Evolutionary conservation across 2,113 vertebrate genomes (phyloP).

Genomic region (Aldabrachelys gigantea): DNA sequence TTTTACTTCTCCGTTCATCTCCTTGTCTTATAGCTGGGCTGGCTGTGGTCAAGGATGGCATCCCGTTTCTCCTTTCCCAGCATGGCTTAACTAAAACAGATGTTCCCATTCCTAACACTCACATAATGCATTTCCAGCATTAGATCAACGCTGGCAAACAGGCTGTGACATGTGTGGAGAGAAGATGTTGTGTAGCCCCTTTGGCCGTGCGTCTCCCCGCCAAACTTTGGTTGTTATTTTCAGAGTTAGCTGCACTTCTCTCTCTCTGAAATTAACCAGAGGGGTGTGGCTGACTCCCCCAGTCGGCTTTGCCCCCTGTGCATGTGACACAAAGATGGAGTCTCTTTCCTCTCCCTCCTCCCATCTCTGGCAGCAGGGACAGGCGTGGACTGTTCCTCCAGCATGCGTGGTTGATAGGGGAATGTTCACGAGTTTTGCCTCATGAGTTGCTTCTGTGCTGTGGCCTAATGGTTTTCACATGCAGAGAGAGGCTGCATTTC

Average conservation of each 20-base stretch:
- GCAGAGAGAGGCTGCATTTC: background rate
- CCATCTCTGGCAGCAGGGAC: background rate
- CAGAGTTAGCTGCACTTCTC: background rate
- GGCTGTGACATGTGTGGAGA: rapidly evolving
- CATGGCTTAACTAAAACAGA: background rate
- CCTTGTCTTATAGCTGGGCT: slow-evolving; percentile 19
- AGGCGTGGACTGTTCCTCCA: background rate
- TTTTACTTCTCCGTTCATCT: background rate
- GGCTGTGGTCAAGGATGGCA: background rate
- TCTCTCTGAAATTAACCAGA: background rate
- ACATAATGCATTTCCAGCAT: background rate
- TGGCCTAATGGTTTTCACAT: background rate
- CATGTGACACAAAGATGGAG: background rate
- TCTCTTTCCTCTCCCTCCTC: rapidly evolving
- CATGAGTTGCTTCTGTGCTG: background rate
- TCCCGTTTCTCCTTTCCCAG: slow-evolving; percentile 6
- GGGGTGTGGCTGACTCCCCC: background rate
- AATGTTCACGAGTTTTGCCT: background rate
- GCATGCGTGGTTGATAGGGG: rapidly evolving
- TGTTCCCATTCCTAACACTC: background rate
- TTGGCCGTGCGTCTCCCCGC: background rate
- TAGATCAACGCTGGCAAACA: background rate
- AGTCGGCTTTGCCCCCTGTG: background rate
- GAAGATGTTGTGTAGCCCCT: background rate
- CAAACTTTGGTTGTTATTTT: rapidly evolving